phyloP scores from a whole-genome alignment of 2,888 invertebrate species.

The Tanypteryx hageni region DNA sequence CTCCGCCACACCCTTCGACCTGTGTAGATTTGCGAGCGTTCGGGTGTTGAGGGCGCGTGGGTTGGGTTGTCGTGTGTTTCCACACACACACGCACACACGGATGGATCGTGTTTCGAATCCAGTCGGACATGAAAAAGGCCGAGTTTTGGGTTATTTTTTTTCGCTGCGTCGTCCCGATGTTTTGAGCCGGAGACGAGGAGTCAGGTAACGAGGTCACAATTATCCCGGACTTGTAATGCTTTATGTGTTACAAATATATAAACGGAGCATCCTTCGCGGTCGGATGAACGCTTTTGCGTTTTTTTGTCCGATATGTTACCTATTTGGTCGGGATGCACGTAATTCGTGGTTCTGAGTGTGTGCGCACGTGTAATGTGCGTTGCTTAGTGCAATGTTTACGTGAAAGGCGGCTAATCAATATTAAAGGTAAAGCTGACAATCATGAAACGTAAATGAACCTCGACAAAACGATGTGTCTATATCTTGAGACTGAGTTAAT shows the following conservation, averaged over 20 bases:
- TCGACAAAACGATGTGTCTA: too few relatives aligned
- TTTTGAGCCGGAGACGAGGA: not conserved
- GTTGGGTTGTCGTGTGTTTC: not conserved
- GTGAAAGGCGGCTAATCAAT: too few relatives aligned
- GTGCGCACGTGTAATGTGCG: too few relatives aligned
- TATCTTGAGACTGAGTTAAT: too few relatives aligned
- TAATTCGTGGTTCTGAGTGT: too few relatives aligned
- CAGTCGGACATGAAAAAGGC: conserved; percentile 1
- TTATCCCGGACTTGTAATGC: not conserved
- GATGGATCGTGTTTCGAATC: conserved; percentile 9
- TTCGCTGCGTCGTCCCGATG: not conserved
- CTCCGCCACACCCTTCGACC: conserved; percentile 15
- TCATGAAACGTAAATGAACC: too few relatives aligned
- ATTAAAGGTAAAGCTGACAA: too few relatives aligned
- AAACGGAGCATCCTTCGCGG: not conserved
- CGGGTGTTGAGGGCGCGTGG: not conserved
- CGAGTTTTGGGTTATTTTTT: not conserved
- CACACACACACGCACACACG: not conserved
- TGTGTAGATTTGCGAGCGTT: conserved; percentile 7
- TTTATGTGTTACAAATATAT: not conserved
- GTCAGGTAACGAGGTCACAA: not conserved
- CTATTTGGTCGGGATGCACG: too few relatives aligned
- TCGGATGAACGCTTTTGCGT: not conserved
- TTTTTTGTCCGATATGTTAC: not conserved
- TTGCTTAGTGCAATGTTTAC: too few relatives aligned